Evolutionary conservation across 2,888 invertebrate species (phyloP).

Genomic region (Brenthis hecate): DNA sequence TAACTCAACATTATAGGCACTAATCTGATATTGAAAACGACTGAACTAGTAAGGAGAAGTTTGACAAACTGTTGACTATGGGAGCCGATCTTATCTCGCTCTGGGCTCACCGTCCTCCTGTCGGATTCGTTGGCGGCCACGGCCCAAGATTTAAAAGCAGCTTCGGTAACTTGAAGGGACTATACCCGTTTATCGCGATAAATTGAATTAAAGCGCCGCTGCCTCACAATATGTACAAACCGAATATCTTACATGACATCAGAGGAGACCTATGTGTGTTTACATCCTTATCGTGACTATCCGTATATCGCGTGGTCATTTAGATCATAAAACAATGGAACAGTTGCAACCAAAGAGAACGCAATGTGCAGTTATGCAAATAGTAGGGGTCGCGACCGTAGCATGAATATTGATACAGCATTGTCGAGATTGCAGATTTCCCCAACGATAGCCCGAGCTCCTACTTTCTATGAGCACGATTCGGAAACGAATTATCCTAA

Average conservation of each 20-base stretch:
- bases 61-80: conserved; percentile 36
- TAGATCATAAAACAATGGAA: conserved; percentile 82
- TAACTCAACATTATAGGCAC: conserved; percentile 36
- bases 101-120: conserved; percentile 27
- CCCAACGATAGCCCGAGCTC: conserved; percentile 65
- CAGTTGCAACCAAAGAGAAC: conserved; percentile 74
- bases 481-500: conserved; percentile 67
- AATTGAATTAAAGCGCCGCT: conserved; percentile 32
- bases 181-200: conserved; percentile 29
- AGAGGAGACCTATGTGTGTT: conserved; percentile 59
- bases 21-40: conserved; percentile 40
- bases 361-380: conserved; percentile 80
- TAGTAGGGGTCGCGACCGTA: conserved; percentile 77
- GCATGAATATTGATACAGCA: conserved; percentile 81
- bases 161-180: conserved; percentile 36
- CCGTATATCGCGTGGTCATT: conserved; percentile 77
- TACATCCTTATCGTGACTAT: conserved; percentile 77
- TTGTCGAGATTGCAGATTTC: conserved; percentile 77
- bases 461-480: conserved; percentile 73
- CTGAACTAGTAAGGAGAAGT: conserved; percentile 37
- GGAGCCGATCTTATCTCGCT: conserved; percentile 35
- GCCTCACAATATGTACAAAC: conserved; percentile 28
- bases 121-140: conserved; percentile 35
- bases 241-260: conserved; percentile 49
- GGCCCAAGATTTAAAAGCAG: conserved; percentile 39